These are phyloP conservation scores for Mythimna pallens DNA, from an alignment of 2,888 invertebrate genomes.

Conservation along the genomic window DNA sequence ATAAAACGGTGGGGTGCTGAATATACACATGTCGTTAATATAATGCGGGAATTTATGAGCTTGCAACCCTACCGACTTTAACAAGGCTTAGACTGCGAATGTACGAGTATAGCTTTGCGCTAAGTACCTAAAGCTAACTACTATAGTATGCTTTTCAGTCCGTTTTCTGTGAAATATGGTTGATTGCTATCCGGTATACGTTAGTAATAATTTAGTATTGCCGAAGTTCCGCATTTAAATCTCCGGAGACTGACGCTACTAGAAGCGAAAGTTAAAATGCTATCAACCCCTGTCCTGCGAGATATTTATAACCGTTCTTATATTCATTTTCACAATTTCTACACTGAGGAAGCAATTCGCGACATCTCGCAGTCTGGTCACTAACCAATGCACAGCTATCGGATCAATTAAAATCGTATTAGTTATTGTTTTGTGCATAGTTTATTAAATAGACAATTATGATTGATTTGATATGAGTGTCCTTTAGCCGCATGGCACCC, in stretches of 20 bases:
- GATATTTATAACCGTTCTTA: conserved; percentile 32
- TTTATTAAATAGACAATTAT: conserved; percentile 16
- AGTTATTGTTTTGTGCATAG: conserved; percentile 13
- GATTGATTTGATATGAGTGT: conserved; percentile 11
- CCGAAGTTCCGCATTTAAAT: conserved; percentile 21
- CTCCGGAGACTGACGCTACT: conserved; percentile 31
- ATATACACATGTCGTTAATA: conserved; percentile 42
- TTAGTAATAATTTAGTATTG: conserved; percentile 39
- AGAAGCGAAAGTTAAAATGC: conserved; percentile 27
- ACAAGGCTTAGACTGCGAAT: conserved; percentile 33
- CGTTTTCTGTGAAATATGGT: conserved; percentile 10
- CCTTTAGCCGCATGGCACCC: background rate
- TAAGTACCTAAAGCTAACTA: background rate
- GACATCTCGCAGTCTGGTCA: background rate
- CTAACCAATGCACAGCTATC: background rate
- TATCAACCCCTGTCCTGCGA: conserved; percentile 24
- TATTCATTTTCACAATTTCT: conserved; percentile 43
- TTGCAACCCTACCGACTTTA: conserved; percentile 31
- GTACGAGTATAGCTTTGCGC: conserved; percentile 3
- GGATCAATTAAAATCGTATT: conserved; percentile 23
- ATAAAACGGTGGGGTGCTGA: conserved; percentile 44
- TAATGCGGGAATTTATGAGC: conserved; percentile 47
- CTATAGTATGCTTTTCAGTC: conserved; percentile 20
- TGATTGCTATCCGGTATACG: conserved; percentile 18
- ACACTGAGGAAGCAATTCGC: conserved; percentile 32